Percentiles rank a stretch among this genome's conserved stretches.
phyloP scores from a whole-genome alignment of 1,140 invertebrate genomes.

The Choristoneura fumiferana region DNA sequence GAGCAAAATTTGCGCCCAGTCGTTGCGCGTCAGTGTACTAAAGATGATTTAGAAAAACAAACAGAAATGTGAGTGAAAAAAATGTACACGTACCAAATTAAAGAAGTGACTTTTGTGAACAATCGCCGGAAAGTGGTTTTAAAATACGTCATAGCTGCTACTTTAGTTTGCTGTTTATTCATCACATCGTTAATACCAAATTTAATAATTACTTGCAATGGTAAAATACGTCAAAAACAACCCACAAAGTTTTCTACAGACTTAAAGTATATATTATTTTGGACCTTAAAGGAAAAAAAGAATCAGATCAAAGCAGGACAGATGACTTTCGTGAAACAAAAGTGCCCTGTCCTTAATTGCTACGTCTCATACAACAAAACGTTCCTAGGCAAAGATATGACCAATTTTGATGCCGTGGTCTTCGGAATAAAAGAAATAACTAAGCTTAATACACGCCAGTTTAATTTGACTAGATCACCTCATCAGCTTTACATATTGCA shows the following conservation, averaged over 20 bases:
- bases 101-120: slow-evolving; percentile 50
- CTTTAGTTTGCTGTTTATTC: background rate
- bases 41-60: background rate
- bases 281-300: slow-evolving; percentile 32
- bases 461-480: slow-evolving; percentile 42
- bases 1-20: too few relatives aligned
- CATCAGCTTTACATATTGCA: slow-evolving; percentile 59
- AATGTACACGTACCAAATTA: slow-evolving; percentile 48
- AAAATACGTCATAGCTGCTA: slow-evolving; percentile 30
- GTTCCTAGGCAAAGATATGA: slow-evolving; percentile 35
- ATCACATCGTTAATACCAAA: background rate
- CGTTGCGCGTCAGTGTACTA: background rate
- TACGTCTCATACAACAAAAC: slow-evolving; percentile 52
- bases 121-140: slow-evolving; percentile 38
- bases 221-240: slow-evolving; percentile 12
- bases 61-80: too few relatives aligned
- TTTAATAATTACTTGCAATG: background rate
- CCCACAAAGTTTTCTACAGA: slow-evolving; percentile 39
- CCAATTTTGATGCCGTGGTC: slow-evolving; percentile 54
- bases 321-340: slow-evolving; percentile 51
- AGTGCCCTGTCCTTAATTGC: slow-evolving; percentile 55
- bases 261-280: slow-evolving; percentile 59
- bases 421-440: slow-evolving; percentile 43
- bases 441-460: slow-evolving; percentile 24
- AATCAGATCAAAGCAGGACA: slow-evolving; percentile 32